These are phyloP conservation scores for Oeneis ivallda DNA, from an alignment of 2,888 invertebrate genomes.

Conservation along the genomic window DNA sequence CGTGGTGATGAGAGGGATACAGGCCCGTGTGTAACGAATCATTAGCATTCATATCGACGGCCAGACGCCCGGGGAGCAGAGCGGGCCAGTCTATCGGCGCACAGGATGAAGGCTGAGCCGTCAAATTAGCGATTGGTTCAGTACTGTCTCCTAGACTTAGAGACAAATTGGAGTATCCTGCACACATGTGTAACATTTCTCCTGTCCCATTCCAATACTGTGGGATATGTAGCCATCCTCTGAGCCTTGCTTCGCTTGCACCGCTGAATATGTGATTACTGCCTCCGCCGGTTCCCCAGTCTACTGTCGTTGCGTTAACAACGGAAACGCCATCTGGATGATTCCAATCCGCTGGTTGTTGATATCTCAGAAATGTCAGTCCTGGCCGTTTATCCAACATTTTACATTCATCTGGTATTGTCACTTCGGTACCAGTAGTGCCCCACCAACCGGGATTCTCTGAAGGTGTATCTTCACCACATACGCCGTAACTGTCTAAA, in stretches of 20 bases:
- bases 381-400: slow-evolving; percentile 91
- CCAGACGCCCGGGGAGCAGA: slow-evolving; percentile 83
- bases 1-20: slow-evolving; percentile 85
- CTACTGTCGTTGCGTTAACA: slow-evolving; percentile 91
- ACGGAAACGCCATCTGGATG: slow-evolving; percentile 94
- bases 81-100: slow-evolving; percentile 85
- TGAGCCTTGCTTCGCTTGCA: slow-evolving; percentile 87
- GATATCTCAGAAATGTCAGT: slow-evolving; percentile 92
- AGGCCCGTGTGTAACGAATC: slow-evolving; percentile 80
- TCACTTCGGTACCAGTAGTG: slow-evolving; percentile 88
- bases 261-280: slow-evolving; percentile 86
- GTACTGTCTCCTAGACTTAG: slow-evolving; percentile 78
- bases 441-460: slow-evolving; percentile 96
- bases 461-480: slow-evolving; percentile 91
- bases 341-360: slow-evolving; percentile 91
- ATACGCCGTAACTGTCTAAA: slow-evolving; percentile 89
- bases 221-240: slow-evolving; percentile 92
- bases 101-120: slow-evolving; percentile 87
- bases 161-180: slow-evolving; percentile 88
- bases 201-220: slow-evolving; percentile 85
- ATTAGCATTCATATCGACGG: slow-evolving; percentile 86
- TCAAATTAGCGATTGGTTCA: slow-evolving; percentile 83
- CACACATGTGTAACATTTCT: slow-evolving; percentile 88
- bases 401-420: slow-evolving; percentile 88
- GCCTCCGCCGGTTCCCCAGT: slow-evolving; percentile 87